A percentile compares a stretch with the other conserved stretches of the same genome.
Evolutionary conservation across 1,140 invertebrate genomes (phyloP).

Genomic region (Helicoverpa zea): DNA sequence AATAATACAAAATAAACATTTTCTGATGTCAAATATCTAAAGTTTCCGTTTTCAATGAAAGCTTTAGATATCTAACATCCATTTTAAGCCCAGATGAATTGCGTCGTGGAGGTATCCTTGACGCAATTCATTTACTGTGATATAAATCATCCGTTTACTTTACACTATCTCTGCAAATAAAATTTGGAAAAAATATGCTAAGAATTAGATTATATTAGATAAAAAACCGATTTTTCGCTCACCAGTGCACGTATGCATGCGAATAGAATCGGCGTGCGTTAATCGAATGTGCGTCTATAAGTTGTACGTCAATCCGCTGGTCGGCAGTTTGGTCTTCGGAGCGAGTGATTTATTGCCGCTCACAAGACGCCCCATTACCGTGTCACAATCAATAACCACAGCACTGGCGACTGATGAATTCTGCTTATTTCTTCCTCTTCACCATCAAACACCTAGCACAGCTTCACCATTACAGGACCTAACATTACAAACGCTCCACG

Average conservation of each 20-base stretch:
- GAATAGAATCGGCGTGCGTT: background rate
- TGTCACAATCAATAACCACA: slow-evolving; percentile 77
- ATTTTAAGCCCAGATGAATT: too few species aligned
- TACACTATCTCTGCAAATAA: too few species aligned
- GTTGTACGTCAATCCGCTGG: slow-evolving; percentile 46
- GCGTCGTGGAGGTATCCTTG: too few species aligned
- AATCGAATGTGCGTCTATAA: background rate
- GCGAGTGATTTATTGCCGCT: slow-evolving; percentile 73
- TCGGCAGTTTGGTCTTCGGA: slow-evolving; percentile 57
- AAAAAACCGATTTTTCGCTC: too few species aligned
- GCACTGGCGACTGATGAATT: slow-evolving; percentile 67
- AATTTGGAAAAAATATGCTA: too few species aligned
- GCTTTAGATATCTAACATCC: too few species aligned
- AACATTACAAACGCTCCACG: background rate
- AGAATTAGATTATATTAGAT: too few species aligned
- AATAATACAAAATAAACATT: too few species aligned
- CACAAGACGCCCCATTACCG: slow-evolving; percentile 69
- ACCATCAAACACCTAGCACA: slow-evolving; percentile 8
- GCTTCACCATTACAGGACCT: slow-evolving; percentile 1
- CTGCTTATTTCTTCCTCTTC: slow-evolving; percentile 57
- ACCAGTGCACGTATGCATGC: slow-evolving; percentile 9
- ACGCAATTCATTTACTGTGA: too few species aligned
- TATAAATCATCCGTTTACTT: too few species aligned
- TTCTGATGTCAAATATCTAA: too few species aligned
- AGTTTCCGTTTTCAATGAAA: too few species aligned